Percentiles rank a stretch among this genome's conserved stretches.
Conservation (phyloP, 2,888 invertebrate species). For the Spilarctia lutea region DNA sequence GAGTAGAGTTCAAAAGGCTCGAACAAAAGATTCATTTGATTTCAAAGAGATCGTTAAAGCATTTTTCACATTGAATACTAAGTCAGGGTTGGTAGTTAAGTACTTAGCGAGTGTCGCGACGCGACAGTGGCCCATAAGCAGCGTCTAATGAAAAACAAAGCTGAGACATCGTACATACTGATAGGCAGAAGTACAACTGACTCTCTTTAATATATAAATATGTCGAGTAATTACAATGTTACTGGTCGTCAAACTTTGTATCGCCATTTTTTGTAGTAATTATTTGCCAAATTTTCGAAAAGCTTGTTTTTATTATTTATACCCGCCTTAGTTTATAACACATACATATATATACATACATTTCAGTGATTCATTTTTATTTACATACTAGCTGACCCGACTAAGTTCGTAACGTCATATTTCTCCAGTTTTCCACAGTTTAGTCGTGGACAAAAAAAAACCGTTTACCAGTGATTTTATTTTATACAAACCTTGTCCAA, state of each 20-base stretch:
- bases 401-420: too few relatives aligned
- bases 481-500: too few relatives aligned
- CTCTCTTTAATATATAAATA: background rate
- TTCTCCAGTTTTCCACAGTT: too few relatives aligned
- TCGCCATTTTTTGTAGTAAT: too few relatives aligned
- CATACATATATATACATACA: too few relatives aligned
- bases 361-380: too few relatives aligned
- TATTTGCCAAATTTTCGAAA: too few relatives aligned
- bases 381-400: too few relatives aligned
- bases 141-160: slow-evolving; percentile 80
- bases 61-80: slow-evolving; percentile 57
- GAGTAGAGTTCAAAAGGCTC: slow-evolving; percentile 16
- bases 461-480: too few relatives aligned
- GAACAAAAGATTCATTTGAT: slow-evolving; percentile 46
- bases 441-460: too few relatives aligned
- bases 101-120: slow-evolving; percentile 52
- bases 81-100: slow-evolving; percentile 58
- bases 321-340: too few relatives aligned
- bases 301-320: too few relatives aligned
- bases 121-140: slow-evolving; percentile 61
- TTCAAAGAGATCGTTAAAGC: slow-evolving; percentile 49
- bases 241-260: background rate
- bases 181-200: slow-evolving; percentile 28
- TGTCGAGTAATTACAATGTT: background rate
- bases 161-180: slow-evolving; percentile 31